Percentiles rank a stretch among this genome's conserved stretches.
phyloP scores from a whole-genome alignment of 1,140 invertebrate species.

The Micrasema minimum region DNA sequence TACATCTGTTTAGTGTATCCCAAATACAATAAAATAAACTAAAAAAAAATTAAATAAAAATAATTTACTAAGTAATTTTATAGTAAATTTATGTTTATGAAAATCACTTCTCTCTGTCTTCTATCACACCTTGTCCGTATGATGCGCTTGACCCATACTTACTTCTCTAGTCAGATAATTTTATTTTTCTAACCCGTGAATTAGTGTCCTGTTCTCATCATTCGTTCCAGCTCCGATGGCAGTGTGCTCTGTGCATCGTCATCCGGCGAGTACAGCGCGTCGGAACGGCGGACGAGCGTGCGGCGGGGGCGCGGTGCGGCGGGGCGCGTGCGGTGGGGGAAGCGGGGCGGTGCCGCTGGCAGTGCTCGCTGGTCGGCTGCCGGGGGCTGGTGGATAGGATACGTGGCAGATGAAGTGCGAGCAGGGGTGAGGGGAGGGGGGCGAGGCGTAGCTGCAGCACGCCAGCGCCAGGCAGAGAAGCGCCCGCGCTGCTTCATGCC shows the following conservation, averaged over 20 bases:
- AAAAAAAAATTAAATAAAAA: too few relatives aligned
- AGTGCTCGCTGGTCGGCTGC: not conserved
- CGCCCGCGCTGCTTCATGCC: slow-evolving; percentile 34
- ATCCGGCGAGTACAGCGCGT: slow-evolving; percentile 27
- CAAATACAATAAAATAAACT: too few relatives aligned
- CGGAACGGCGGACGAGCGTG: not conserved
- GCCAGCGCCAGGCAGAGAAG: slow-evolving; percentile 34
- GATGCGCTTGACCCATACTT: too few relatives aligned
- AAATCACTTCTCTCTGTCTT: too few relatives aligned
- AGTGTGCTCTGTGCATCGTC: slow-evolving; percentile 28
- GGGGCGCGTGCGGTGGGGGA: not conserved
- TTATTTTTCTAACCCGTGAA: slow-evolving; percentile 15
- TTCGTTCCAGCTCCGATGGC: slow-evolving; percentile 32
- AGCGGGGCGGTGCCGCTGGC: not conserved
- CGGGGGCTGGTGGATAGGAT: slow-evolving; percentile 21
- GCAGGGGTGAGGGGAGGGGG: slow-evolving; percentile 5
- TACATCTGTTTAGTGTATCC: too few relatives aligned
- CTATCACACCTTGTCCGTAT: too few relatives aligned
- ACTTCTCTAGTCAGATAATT: too few relatives aligned
- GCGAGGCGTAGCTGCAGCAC: slow-evolving; percentile 27
- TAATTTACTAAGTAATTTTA: too few relatives aligned
- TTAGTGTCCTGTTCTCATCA: slow-evolving; percentile 32
- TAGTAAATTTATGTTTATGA: too few relatives aligned
- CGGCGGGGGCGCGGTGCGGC: not conserved
- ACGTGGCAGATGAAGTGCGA: too few relatives aligned